Evolutionary conservation across 2,888 invertebrate species (phyloP), one percentile per base, ranked within the genome.

Genomic region (Subacronicta megacephala): DNA sequence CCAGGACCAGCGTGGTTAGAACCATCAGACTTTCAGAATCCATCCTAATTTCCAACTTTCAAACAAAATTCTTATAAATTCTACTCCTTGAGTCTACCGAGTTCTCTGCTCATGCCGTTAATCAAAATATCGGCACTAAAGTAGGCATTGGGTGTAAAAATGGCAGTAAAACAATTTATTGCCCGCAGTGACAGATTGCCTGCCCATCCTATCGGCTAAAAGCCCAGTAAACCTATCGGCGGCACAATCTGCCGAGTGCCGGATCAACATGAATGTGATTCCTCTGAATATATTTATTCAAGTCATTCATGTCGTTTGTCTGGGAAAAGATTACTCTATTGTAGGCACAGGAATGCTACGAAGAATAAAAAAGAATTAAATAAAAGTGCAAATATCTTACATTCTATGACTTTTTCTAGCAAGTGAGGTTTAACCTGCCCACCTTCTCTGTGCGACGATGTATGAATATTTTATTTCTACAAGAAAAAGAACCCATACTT

Each of bases 111-210:
- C 26, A 41, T 68, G 45, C 35, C 54, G 36, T 68, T 53, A 73
- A 67, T 74, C 74, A 74, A 62, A 73, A 58, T 67, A 62, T 66
- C 55, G 52, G 59, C 71, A 52, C 64, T 73, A 73, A 74, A 74
- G 42, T 49, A 58, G 52, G 38, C 63, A 41, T 46, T 36, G 63
- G 49, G 68, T 68, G 59, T 74, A 73, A 73, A 71, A 74, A 73
- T 71, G 59, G 68, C 44, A 71, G 64, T 73, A 71, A 73, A 73
- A 67, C 61, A 71, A 68, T 74, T 74, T 64, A 74, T 73, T 45
- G 74, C 17, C 62, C 60, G 33, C 52, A 49, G 64, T 64, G 72
- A 74, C 68, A 64, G 61, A 68, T 62, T 38, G 59, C 56, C 43
- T 16, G 55, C 44, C 61, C 50, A 42, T 62, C 65, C 61, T 42